Evolutionary conservation across 2,888 invertebrate species (phyloP), one percentile per base, ranked within the genome.

Genomic region (Deilephila porcellus): DNA sequence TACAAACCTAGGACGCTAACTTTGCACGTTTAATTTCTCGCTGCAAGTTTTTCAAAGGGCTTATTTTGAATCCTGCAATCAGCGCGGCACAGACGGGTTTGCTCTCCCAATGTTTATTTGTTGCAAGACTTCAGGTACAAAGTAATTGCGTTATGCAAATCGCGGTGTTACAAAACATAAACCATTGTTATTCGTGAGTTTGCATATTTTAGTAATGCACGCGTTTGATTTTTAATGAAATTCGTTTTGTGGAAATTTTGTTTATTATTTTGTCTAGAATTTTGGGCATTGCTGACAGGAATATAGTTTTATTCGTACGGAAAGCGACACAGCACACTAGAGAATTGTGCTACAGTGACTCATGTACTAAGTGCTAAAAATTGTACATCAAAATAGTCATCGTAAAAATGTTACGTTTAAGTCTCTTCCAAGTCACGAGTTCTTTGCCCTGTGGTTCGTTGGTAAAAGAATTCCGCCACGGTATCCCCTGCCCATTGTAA

Each of bases 41-140:
- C 52, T 67, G 52, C 67, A 67, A 67, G 67, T 67, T 45, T 63
- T 67, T 67, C 52, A 52, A 25, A 67, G 67, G 67, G 17, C 67
- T 52, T 67, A 67, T 67, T 67, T 67, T 14, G 25, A 67, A 52
- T 45, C 45, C 45, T 20, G 45, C 45, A 52, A 67, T 67, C n/a
- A 63, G 56, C 56, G 56, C 56, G 56, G 56, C 56, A 8, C 17
- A 62, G 45, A 45, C 45, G 6, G 25, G 37, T 11, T 64, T 20
- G 25, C 25, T 45, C 5, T 25, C 4, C n/a, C 37, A 20, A 20
- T 45, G 25, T 25, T 45, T 25, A 14, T 25, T 29, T 7, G 45
- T 67, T 67, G 45, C 45, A 25, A 67, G 29, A n/a, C 60, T 29
- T 8, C 29, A 60, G 29, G 60, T 63, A 63, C 62, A 62, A 62